These are phyloP conservation scores for Enteromius viviparus DNA, from an alignment of 2,797 vertebrate species.

Conservation along the genomic window DNA sequence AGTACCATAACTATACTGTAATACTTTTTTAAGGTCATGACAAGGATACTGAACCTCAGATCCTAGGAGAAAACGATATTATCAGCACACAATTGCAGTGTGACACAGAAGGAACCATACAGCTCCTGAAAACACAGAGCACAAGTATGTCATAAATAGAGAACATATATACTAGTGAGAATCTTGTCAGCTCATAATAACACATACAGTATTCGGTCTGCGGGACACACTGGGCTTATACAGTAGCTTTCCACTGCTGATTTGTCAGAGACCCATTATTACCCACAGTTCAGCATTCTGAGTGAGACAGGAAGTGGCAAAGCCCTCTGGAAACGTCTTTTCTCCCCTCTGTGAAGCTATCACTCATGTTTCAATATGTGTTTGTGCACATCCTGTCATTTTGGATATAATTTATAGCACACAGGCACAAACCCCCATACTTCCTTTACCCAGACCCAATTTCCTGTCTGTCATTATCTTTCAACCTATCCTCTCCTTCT, in stretches of 20 bases:
- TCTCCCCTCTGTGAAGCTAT: conserved; percentile 5
- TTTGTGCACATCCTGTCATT: conserved; percentile 29
- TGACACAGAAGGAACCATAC: not conserved
- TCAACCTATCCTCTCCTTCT: conserved; percentile 43
- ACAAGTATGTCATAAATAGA: too few species aligned
- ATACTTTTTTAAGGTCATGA: not conserved
- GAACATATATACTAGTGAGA: not conserved
- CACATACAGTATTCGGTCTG: not conserved
- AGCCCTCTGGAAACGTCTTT: conserved; percentile 12
- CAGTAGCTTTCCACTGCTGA: conserved; percentile 17
- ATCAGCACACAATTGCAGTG: not conserved
- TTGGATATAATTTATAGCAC: conserved; percentile 36
- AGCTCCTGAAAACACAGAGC: not conserved
- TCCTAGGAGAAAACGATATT: not conserved
- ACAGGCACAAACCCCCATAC: conserved; percentile 25
- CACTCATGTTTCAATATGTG: conserved; percentile 19
- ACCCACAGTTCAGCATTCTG: conserved; percentile 26
- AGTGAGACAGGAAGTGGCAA: conserved; percentile 47
- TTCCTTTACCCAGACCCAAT: conserved; percentile 40
- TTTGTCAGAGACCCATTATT: conserved; percentile 45
- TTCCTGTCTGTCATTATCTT: conserved; percentile 43
- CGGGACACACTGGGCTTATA: not conserved
- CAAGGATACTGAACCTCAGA: not conserved
- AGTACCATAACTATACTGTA: not conserved
- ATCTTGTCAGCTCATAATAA: conserved; percentile 20